Evolutionary conservation across 2,888 invertebrate genomes (phyloP), one percentile per base, ranked within the genome.

Genomic region (Oscheius onirici): DNA sequence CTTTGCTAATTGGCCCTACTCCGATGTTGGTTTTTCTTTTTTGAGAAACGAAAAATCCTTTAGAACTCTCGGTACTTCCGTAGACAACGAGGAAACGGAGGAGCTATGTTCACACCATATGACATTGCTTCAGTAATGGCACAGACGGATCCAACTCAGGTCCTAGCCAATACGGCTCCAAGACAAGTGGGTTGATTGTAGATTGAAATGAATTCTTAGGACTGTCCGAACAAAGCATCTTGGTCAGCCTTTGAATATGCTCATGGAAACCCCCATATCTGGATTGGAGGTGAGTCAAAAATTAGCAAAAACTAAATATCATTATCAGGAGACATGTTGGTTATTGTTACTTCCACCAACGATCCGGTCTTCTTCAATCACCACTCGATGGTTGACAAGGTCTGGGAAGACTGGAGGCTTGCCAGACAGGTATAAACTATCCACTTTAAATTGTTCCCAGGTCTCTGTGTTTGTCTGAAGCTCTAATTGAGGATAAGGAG

Each of bases 1-100:
- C 8, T 84, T 84, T 65, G 70, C 74, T 2, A 78, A 77, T 22
- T 84, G 83, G 83, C 63, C 75, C 54, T 81, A 82, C 5, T 51
- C 80, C 13, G 67, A 77, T 8, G 79, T 78, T 20, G 54, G 63
- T 26, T 22, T 22, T 17, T 22, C 2, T 28, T 11, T 1, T 3
- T 15, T 55, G 22, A 13, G 10, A 24, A 55, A 2, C 5, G 1
- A 5, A 24, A 10, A 24, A 15, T 24, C 10, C 10, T 22, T n/a
- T n/a, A 55, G 54, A 55, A 55, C 26, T 55, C 54, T 13, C 26
- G 54, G 2, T 6, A 6, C 0, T 55, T 55, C 26, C 10, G 26
- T 6, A 26, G 54, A 55, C 22, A 34, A 22, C 54, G 54, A 15
- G 54, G 34, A 22, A 26, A 15, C 15, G 24, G 24, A 8, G 54